Conservation (phyloP, 2,888 invertebrate genomes). For the Leucophora obtusa region DNA sequence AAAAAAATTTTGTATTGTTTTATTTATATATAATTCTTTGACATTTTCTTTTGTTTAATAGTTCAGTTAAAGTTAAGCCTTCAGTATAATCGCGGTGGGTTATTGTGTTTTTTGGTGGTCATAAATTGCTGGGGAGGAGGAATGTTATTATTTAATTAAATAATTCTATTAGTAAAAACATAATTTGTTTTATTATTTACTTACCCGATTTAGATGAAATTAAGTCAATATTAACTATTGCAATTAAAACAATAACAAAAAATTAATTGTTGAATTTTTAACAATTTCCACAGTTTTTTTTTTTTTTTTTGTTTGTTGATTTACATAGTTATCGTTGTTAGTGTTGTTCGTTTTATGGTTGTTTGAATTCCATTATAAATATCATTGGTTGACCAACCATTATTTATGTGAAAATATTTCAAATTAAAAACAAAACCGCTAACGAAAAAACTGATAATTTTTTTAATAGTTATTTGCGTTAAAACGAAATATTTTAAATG, state of each 20-base stretch:
- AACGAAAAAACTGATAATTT: conserved; percentile 10
- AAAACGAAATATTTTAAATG: conserved; percentile 22
- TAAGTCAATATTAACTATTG: not conserved
- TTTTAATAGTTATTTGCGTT: conserved; percentile 22
- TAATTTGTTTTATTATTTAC: not conserved
- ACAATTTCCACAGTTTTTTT: no score
- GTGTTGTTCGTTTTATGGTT: conserved; percentile 42
- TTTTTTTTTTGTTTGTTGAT: no score
- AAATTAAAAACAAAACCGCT: conserved; percentile 55
- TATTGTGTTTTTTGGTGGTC: no score
- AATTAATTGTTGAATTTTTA: not conserved
- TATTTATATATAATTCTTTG: no score
- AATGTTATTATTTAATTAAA: not conserved
- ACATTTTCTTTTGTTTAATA: no score
- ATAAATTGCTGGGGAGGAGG: not conserved
- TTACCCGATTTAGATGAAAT: not conserved
- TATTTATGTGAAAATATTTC: conserved; percentile 58
- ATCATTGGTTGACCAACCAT: conserved; percentile 36
- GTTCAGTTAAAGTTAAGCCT: no score
- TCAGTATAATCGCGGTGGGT: no score
- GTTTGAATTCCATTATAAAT: conserved; percentile 42
- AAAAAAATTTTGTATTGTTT: no score
- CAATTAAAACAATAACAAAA: not conserved
- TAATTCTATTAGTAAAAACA: not conserved
- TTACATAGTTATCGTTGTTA: conserved; percentile 14